Evolutionary conservation across 2,113 vertebrate genomes (phyloP).

Genomic region (Etheostoma spectabile): DNA sequence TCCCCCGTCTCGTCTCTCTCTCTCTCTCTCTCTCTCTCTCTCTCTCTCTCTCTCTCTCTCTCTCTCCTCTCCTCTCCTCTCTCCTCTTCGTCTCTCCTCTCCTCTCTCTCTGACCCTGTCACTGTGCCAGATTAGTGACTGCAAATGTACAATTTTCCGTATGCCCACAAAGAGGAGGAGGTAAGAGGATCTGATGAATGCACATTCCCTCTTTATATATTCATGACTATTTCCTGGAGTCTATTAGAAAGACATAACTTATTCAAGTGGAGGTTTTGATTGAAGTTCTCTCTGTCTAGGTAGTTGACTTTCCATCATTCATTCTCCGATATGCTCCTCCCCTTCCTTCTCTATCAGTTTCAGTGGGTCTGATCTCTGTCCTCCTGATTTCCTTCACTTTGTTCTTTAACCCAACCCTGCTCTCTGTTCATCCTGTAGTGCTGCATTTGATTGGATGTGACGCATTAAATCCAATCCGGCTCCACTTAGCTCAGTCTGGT

Average conservation of each 20-base stretch:
- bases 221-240: slow-evolving; percentile 79
- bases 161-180: slow-evolving; percentile 49
- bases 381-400: slow-evolving; percentile 16
- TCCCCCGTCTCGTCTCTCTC: slow-evolving; percentile 8
- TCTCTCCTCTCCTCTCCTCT: too few relatives aligned
- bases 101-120: slow-evolving; percentile 17
- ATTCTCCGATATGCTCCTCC: slow-evolving; percentile 24
- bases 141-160: slow-evolving; percentile 58
- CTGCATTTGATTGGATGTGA: slow-evolving; percentile 65
- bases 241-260: slow-evolving; percentile 82
- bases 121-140: slow-evolving; percentile 53
- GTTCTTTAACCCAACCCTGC: slow-evolving; percentile 39
- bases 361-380: slow-evolving; percentile 31
- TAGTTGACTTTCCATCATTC: slow-evolving; percentile 57
- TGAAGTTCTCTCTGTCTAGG: slow-evolving; percentile 63
- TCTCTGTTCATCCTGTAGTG: slow-evolving; percentile 37
- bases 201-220: slow-evolving; percentile 74
- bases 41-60: not conserved
- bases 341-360: slow-evolving; percentile 14
- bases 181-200: slow-evolving; percentile 76
- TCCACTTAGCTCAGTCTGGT: slow-evolving; percentile 46
- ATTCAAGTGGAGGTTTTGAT: slow-evolving; percentile 77
- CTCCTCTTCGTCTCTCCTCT: slow-evolving; percentile 11
- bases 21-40: not conserved
- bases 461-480: slow-evolving; percentile 58